Base-by-base conservation (phyloP, 2,113 vertebrate species). In the Opisthocomus hoazin region DNA sequence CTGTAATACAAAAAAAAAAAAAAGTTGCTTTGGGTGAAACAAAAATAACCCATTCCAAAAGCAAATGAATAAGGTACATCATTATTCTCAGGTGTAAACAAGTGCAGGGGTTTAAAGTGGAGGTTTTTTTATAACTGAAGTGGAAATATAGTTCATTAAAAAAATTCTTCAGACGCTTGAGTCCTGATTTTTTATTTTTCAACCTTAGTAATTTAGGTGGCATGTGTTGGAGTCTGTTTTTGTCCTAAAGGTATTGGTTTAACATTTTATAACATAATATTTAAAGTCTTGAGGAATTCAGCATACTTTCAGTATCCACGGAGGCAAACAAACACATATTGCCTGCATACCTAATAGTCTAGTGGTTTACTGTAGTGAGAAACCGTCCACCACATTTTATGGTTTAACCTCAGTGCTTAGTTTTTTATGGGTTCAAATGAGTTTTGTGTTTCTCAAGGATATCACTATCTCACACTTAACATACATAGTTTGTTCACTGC, bases 31-130 rank as follows among this genome's bases (percentile, higher is more conserved):
- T 95, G 83, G 94, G 83, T 89, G 93, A 77, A 97, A 89, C 29
- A 96, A 97, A 97, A 97, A 96, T 94, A 97, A 77, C 84, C 74
- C 94, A 95, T 94, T 95, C 93, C 84, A 91, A 96, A 93, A 86
- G 70, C 65, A 77, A 87, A 77, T 64, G 90, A 96, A 97, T 96
- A 76, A 95, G 94, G 78, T 75, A 74, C 83, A 77, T 87, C 84
- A 89, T 96, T 94, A 93, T 95, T 88, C 84, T 96, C 89, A 93
- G 89, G 94, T 96, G 96, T 96, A 98, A 97, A 93, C 94, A 96
- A 97, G 92, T 91, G 81, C 66, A 89, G 48, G 41, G n/a, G 58
- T 95, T 97, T 96, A 81, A 96, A 89, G 22, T 92, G 85, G 80
- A 84, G 18, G 16, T 7, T 88, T 78, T 97, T 97, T 97, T 96